Evolutionary conservation across 2,797 vertebrate genomes (phyloP).

Genomic region (Pachyuromys duprasi): DNA sequence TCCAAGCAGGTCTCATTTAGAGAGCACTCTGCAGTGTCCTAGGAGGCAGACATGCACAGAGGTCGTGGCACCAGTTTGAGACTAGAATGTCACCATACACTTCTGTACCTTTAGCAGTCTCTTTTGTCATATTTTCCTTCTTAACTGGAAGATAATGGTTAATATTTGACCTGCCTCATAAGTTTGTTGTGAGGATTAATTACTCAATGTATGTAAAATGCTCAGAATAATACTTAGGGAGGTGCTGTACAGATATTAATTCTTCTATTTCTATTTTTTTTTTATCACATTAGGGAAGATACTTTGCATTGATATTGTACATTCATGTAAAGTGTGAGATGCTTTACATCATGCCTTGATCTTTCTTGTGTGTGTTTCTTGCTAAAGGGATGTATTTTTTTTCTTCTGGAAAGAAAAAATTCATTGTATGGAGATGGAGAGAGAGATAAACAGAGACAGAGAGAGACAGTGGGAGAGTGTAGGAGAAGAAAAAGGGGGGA

Average conservation of each 20-base stretch:
- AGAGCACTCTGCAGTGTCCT: accelerated
- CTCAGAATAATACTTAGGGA: neutral
- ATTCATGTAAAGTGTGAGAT: conserved; percentile 26
- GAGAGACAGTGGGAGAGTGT: too few species aligned
- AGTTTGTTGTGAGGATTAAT: neutral
- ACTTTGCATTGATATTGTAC: conserved; percentile 11
- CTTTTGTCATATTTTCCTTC: neutral
- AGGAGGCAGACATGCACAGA: too few species aligned
- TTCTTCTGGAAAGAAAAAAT: neutral
- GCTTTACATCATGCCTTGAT: neutral
- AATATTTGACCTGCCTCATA: neutral
- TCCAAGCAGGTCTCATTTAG: neutral
- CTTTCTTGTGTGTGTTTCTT: conserved; percentile 22
- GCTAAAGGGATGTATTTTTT: neutral
- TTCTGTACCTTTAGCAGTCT: neutral
- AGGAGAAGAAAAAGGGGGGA: too few species aligned
- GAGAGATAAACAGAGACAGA: too few species aligned
- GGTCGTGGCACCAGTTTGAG: neutral
- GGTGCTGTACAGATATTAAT: accelerated
- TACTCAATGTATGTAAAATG: neutral
- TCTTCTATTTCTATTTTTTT: neutral
- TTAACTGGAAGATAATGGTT: neutral
- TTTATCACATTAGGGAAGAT: conserved; percentile 21
- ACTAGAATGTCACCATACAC: neutral
- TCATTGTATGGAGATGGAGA: too few species aligned